Base-by-base conservation (phyloP, 2,797 vertebrate species). In the Acipenser ruthenus region DNA sequence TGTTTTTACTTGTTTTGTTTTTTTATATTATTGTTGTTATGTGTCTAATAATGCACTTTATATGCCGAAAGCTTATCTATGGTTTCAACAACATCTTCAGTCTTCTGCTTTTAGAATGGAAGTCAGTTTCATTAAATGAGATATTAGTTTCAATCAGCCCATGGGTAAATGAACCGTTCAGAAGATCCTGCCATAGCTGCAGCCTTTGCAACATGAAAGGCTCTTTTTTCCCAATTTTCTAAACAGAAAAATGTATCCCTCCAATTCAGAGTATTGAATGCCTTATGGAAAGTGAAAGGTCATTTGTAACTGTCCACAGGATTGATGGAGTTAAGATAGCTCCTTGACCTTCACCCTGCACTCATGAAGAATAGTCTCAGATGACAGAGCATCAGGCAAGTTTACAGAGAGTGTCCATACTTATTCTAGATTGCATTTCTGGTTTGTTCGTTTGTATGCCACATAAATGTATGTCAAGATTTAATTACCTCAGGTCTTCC, bases 301-400 rank as follows among this genome's bases (percentile, higher is more conserved):
- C 88, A 86, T 92, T 91, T 91, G 87, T 91, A 90, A 90, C 88
- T 90, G 89, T 92, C 89, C 87, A 84, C 80, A 89, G 84, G 90
- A 92, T 90, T 91, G 88, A 91, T 91, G 88, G 88, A 88, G 89
- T 91, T 89, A 84, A 87, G 88, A 90, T 90, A 89, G 86, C 87
- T 89, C 86, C 84, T 88, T 90, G 84, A 89, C 86, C 88, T 92
- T 92, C 91, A 93, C 93, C 94, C 87, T 86, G 86, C 84, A 80
- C 86, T 88, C 86, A 88, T 88, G 90, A 90, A 89, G 80, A 89
- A 89, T 76, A 85, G 87, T 89, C 87, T 89, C 88, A 90, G 86
- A 90, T 89, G 88, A 91, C 84, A 86, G 86, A 91, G 79, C 86
- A 88, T 89, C 85, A 82, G 80, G 82, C 84, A 86, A 86, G 83